These are phyloP conservation scores for Callaeas wilsoni DNA, from an alignment of 2,113 vertebrate species.

Conservation along the genomic window DNA sequence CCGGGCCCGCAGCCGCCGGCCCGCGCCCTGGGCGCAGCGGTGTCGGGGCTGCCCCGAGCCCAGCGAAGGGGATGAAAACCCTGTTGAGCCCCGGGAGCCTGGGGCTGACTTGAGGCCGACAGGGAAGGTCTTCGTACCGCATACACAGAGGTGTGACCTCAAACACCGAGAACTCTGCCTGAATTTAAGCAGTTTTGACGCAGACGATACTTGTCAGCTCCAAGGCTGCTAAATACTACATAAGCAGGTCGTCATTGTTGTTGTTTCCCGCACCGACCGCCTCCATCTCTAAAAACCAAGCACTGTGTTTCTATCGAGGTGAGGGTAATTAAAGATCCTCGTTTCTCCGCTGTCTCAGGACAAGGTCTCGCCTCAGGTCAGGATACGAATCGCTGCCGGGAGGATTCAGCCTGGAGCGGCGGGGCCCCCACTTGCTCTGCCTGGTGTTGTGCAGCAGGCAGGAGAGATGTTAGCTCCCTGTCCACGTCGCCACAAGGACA, in stretches of 20 bases:
- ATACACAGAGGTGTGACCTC: accelerated
- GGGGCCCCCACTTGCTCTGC: accelerated
- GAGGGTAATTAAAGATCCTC: background rate
- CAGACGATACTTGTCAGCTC: background rate
- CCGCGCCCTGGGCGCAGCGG: accelerated
- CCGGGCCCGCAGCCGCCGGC: background rate
- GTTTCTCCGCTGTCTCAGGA: background rate
- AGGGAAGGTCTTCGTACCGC: accelerated
- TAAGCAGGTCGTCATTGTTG: background rate
- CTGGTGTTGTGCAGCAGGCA: accelerated
- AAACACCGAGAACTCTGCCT: background rate
- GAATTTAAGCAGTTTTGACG: background rate
- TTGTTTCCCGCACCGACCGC: background rate
- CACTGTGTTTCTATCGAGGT: background rate
- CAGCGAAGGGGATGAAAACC: accelerated
- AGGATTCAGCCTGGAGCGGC: accelerated
- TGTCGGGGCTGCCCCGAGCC: accelerated
- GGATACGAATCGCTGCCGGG: accelerated
- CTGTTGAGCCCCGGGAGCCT: accelerated
- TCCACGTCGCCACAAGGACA: accelerated
- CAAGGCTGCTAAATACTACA: background rate
- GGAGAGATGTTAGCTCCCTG: too few relatives aligned
- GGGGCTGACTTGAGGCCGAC: accelerated
- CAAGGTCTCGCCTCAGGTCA: accelerated
- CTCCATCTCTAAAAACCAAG: background rate